Percentiles rank a stretch among this genome's conserved stretches.
Conservation (phyloP, 2,113 vertebrate genomes). For the Polyodon spathula region DNA sequence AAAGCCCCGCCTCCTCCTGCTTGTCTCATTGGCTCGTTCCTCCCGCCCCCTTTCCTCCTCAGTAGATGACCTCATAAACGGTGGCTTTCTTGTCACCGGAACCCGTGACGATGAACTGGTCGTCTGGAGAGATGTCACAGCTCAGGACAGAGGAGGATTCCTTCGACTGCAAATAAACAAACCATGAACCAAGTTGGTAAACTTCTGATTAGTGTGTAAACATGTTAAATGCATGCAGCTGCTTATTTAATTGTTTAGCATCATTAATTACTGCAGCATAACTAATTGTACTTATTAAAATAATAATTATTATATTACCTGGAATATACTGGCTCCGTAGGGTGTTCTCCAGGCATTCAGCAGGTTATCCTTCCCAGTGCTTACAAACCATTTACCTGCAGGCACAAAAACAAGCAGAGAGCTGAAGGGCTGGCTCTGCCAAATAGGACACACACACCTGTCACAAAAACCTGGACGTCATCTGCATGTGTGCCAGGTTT, state of each 20-base stretch:
- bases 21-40: background rate
- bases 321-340: conserved; percentile 80
- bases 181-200: background rate
- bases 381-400: conserved; percentile 82
- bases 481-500: too few species aligned
- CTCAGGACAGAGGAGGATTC: conserved; percentile 93
- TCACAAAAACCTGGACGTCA: too few species aligned
- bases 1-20: background rate
- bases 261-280: too few species aligned
- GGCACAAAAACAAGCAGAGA: conserved; percentile 24
- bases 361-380: conserved; percentile 79
- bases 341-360: conserved; percentile 80
- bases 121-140: conserved; percentile 90
- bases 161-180: conserved; percentile 64
- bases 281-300: too few species aligned
- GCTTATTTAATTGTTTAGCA: too few species aligned
- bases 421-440: conserved; percentile 9
- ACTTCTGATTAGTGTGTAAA: too few species aligned
- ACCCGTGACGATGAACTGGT: conserved; percentile 94
- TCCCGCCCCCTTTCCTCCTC: too few species aligned
- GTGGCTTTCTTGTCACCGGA: conserved; percentile 97
- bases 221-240: too few species aligned
- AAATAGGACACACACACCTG: too few species aligned
- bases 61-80: conserved; percentile 96
- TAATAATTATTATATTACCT: conserved; percentile 46